Base-by-base conservation (phyloP, 2,888 invertebrate genomes). In the Lomographa bimaculata region DNA sequence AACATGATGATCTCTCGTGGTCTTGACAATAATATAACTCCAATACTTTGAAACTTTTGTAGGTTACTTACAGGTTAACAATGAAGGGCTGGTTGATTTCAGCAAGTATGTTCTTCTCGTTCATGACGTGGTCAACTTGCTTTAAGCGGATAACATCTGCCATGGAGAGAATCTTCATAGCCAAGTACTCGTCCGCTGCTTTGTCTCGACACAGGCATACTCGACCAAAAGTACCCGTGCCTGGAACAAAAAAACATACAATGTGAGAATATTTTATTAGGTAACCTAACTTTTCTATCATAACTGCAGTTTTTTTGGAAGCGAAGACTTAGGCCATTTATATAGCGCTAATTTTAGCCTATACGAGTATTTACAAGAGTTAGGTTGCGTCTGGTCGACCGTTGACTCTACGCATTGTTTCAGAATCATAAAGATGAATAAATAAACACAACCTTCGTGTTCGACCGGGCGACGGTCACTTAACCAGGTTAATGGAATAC, bases 41-140 rank as follows among this genome's bases (percentile, higher is more conserved):
- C n/a, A n/a, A n/a, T n/a, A n/a, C n/a, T n/a, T n/a, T n/a, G n/a
- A n/a, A n/a, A n/a, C n/a, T n/a, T n/a, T n/a, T n/a, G n/a, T n/a
- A n/a, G n/a, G 8, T 9, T 21, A 82, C 86, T 86, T 60, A 89
- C 79, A 78, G 57, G 57, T 97, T 96, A 39, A 99, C 97, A 69
- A 99, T 94, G 89, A 99, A 99, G 33, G 98, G 98, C 90, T 99
- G 98, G 63, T 94, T 92, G 61, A 98, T 94, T 89, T 96, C 95
- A 50, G 94, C 92, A 46, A 99, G 91, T 64, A 99, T 97, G 64
- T 93, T 94, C 80, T 98, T 98, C 89, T 99, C 99, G 81, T 97
- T 98, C 90, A 97, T 96, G 48, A 98, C 98, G 84, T 99, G 99
- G 67, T 98, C 98, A 60, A 98, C 96, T 90, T 98, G 98, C 84